A percentile compares a stretch with the other conserved stretches of the same genome.
These are phyloP conservation scores for Drosophila cardini DNA, from an alignment of 1,140 invertebrate genomes.

Conservation along the genomic window DNA sequence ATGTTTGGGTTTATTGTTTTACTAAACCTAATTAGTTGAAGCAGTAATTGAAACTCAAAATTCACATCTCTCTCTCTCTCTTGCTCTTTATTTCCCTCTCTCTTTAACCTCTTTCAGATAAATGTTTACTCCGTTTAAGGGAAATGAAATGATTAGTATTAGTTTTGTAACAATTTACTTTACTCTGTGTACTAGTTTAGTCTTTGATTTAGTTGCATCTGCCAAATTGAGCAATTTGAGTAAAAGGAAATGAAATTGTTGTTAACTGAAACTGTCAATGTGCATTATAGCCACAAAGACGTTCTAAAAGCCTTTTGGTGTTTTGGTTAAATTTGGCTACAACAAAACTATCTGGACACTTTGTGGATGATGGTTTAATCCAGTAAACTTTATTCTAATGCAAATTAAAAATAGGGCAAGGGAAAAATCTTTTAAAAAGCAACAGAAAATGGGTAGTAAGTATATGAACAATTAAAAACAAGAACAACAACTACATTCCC, in stretches of 20 bases:
- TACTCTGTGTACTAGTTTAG: not conserved
- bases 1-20: slow-evolving; percentile 72
- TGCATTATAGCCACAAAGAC: not conserved
- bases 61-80: not conserved
- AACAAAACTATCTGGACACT: not conserved
- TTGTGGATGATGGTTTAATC: too few species aligned
- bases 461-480: too few species aligned
- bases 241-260: not conserved
- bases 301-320: slow-evolving; percentile 5
- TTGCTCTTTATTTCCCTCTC: too few species aligned
- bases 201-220: not conserved
- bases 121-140: not conserved
- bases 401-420: too few species aligned
- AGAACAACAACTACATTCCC: too few species aligned
- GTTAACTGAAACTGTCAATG: not conserved
- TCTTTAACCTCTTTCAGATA: too few species aligned
- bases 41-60: slow-evolving; percentile 71
- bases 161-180: slow-evolving; percentile 17
- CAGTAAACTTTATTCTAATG: too few species aligned
- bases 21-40: slow-evolving; percentile 79
- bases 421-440: too few species aligned
- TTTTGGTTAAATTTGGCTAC: slow-evolving; percentile 3
- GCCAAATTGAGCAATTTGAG: not conserved
- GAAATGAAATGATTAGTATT: slow-evolving; percentile 20
- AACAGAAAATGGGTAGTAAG: too few species aligned